Evolutionary conservation across 1,140 invertebrate species (phyloP), one percentile per base, ranked within the genome.

Genomic region (Macrotrachela quadricornifera): DNA sequence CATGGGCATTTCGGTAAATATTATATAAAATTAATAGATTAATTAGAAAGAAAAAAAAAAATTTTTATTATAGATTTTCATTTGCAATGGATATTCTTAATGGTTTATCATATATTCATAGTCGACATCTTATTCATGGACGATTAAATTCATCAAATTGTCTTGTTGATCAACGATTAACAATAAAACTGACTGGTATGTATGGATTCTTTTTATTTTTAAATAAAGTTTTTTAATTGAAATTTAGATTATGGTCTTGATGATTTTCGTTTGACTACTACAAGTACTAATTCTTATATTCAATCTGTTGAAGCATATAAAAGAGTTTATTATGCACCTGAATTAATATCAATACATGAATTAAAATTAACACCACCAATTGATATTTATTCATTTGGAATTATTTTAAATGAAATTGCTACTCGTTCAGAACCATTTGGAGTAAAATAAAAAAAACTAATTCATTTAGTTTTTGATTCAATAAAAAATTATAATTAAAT

Each of bases 141-240:
- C 90, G 90, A 76, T 77, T 95, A 58, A 92, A 91, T 70, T 87
- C 85, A 56, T 86, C 84, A 57, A 94, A 94, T 74, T 75, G 74
- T 59, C 82, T 90, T 46, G 81, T 91, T 37, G 88, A 84, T 50
- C 85, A 83, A 59, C 77, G 87, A 49, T 94, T 86, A 85, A 83
- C 88, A 37, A 78, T 90, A 15, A 88, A 90, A 64, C 70, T 92
- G 8, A 75, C 83, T 4, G 86, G 63, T 63, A 51, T 42, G 43
- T 42, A 40, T 36, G 6, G 41, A 39, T 36, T 6, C 14, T 39
- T 4, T 14, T 14, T 2, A 14, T 15, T 50, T 4, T 39, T 14
- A 4, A 9, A 50, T 13, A n/a, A n/a, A n/a, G n/a, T n/a, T n/a
- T n/a, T n/a, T 14, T 21, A n/a, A 39, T 50, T 14, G 12, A 39